Base-by-base conservation (phyloP, 30 jellyfish, hydroid and myxozoan species). In the Mastigias papua region DNA sequence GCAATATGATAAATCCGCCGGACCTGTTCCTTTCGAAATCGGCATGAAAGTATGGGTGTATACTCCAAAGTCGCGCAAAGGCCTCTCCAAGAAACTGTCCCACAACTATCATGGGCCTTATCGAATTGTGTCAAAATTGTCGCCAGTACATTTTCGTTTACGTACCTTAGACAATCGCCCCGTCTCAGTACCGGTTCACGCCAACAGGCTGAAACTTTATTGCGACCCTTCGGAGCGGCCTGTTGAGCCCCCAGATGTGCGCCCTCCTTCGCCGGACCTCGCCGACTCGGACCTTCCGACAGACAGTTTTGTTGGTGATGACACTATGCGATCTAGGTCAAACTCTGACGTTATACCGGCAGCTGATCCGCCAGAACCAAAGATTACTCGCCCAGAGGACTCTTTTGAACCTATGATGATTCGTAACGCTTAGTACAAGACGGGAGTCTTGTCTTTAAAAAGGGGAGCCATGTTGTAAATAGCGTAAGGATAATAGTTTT, bases 31-130 rank as follows among this genome's bases (percentile, higher is more conserved):
- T 28, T 81, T 33, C 48, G 83, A 67, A 33, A 37, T 81, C 48
- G 74, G 92, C 42, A 11, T 61, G 8, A 34, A 68, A 42, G 92
- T 81, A n/a, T 81, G 92, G 92, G 86, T 69, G 26, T 81, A 81
- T 86, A 81, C 92, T 13, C 92, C 92, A 17, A 66, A 63, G 28
- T 8, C n/a, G 0, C 76, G 86, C 17, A 68, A 65, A 34, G 92
- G 92, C 57, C 51, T 34, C 32, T 81, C 92, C 49, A 81, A 65
- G 58, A 63, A 81, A 54, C 76, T 81, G 73, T 2, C 64, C 30
- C 92, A 81, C 51, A 66, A 64, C 51, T 81, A 28, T 30, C 92
- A 81, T 65, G 89, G 92, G 4, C 92, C 85, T 23, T 81, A 63
- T 32, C 88, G 89, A 17, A 23, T 81, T 22, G 58, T 66, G n/a